A percentile compares a stretch with the other conserved stretches of the same genome.
Evolutionary conservation across 2,797 vertebrate genomes (phyloP).

Genomic region (Anguilla pacifica): DNA sequence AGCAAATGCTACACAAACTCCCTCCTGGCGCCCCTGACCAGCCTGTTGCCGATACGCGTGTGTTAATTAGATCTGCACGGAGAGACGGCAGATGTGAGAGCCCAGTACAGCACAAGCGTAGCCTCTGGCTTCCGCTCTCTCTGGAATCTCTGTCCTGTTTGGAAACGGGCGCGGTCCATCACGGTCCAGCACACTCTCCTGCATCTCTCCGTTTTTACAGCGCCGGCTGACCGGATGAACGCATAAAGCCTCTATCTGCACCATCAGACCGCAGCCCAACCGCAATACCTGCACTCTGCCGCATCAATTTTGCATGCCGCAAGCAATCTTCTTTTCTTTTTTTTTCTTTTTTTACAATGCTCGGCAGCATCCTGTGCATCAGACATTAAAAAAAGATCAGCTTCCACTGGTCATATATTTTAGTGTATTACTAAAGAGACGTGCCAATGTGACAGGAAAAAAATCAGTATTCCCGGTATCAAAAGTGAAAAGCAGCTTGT

Average conservation of each 20-base stretch:
- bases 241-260: not conserved
- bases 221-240: not conserved
- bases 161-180: not conserved
- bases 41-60: not conserved
- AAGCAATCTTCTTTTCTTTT: not conserved
- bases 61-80: constrained; percentile 18
- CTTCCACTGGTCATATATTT: not conserved
- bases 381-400: not conserved
- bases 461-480: not conserved
- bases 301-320: not conserved
- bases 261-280: not conserved
- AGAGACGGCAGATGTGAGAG: not conserved
- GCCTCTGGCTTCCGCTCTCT: not conserved
- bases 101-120: not conserved
- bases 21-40: not conserved
- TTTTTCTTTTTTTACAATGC: not conserved
- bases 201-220: not conserved
- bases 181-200: not conserved
- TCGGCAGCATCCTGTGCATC: not conserved
- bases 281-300: not conserved
- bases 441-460: not conserved
- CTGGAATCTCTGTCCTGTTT: not conserved
- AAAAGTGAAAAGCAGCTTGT: not conserved
- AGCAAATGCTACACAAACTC: not conserved
- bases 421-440: not conserved